Base-by-base conservation (phyloP, 1,140 invertebrate genomes). In the Drosophila triauraria region DNA sequence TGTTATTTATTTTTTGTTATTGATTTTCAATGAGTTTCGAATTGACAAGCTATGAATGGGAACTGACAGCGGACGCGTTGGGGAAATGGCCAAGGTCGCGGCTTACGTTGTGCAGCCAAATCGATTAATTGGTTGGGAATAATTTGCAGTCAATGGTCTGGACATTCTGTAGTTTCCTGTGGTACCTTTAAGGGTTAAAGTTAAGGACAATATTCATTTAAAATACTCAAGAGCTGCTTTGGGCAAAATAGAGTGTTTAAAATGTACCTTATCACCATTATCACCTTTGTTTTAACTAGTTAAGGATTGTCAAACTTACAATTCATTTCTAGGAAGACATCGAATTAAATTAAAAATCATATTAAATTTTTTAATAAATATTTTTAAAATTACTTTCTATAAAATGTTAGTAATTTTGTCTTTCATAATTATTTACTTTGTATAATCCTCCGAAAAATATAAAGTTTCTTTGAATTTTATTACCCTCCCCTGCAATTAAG, bases 1-100 rank as follows among this genome's bases (percentile, higher is more conserved):
- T 40, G n/a, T 23, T 40, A 40, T 13, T 35, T n/a, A 27, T 23
- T 27, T 65, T 65, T 70, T 72, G 54, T 42, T 77, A 86, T 87
- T 77, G 83, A 86, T 86, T 86, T 82, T 82, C 59, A 56, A 53
- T 61, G 43, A 64, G 44, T 57, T 25, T 23, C 42, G 20, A 27
- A 50, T 50, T 27, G 32, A 71, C 35, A 40, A 20, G 38, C 20
- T 17, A 10, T 42, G 65, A 71, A 40, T 48, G 69, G 67, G 27
- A 35, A 43, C 15, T 48, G 69, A 13, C 44, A 53, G 63, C 53
- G 25, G 53, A 38, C 20, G 40, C 61, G 13, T 44, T 56, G 6
- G 23, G 17, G n/a, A 59, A 58, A 32, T 40, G 23, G 4, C 2
- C 61, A 50, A 71, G 65, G 68, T 58, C 50, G 23, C 13, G 25